These are phyloP conservation scores for Bovichtus variegatus DNA, from an alignment of 2,797 vertebrate species.

Conservation along the genomic window DNA sequence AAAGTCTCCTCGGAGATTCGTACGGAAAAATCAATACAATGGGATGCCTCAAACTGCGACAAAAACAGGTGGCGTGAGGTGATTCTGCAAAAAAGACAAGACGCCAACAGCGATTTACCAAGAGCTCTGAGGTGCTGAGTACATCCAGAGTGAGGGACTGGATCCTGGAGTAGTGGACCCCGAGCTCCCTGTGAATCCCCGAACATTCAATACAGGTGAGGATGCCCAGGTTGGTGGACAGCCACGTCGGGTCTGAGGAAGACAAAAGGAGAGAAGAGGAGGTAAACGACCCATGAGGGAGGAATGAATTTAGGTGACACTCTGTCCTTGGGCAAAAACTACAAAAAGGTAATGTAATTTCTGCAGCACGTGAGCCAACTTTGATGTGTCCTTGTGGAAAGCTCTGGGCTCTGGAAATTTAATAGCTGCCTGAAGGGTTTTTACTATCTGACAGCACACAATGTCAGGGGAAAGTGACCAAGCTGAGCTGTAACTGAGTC, in stretches of 20 bases:
- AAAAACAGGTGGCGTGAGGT: background rate
- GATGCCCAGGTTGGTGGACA: conserved; percentile 98
- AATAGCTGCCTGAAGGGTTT: conserved; percentile 44
- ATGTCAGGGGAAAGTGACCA: conserved; percentile 45
- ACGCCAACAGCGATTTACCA: conserved; percentile 84
- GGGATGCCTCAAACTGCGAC: background rate
- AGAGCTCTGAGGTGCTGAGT: conserved; percentile 96
- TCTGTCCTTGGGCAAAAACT: conserved; percentile 15
- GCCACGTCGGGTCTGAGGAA: conserved; percentile 93
- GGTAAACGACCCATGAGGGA: background rate
- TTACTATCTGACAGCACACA: conserved; percentile 30
- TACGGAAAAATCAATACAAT: background rate
- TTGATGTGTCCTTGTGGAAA: conserved; percentile 52
- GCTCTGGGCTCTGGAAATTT: conserved; percentile 30
- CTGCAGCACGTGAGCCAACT: conserved; percentile 34
- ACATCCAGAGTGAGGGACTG: conserved; percentile 97
- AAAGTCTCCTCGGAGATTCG: conserved; percentile 3
- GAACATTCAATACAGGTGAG: conserved; percentile 98
- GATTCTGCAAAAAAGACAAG: background rate
- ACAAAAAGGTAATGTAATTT: conserved; percentile 45
- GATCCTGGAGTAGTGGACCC: conserved; percentile 98
- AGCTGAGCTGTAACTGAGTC: conserved; percentile 22
- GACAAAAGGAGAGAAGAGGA: background rate
- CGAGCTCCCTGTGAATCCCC: conserved; percentile 97
- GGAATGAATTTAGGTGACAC: background rate